Evolutionary conservation across 1,140 invertebrate genomes (phyloP).

Genomic region (Planococcus citri): DNA sequence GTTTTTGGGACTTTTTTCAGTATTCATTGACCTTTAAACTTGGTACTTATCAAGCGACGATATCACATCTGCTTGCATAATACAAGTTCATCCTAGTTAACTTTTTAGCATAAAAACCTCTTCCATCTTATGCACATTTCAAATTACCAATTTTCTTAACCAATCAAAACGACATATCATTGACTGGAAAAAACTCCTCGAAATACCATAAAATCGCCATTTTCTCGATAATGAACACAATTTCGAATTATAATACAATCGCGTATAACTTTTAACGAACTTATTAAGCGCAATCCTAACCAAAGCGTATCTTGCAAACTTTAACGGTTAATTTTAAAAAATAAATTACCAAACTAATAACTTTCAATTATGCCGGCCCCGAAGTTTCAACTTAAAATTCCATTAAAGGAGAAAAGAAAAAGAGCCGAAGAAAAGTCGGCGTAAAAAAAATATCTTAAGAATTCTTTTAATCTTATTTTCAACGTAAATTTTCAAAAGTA

Average conservation of each 20-base stretch:
- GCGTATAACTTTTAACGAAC: not conserved
- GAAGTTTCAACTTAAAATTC: not conserved
- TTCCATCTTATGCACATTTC: no score
- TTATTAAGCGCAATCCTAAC: not conserved
- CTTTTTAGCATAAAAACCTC: no score
- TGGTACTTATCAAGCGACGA: no score
- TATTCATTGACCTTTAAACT: no score
- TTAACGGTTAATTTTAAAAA: not conserved
- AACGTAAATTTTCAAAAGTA: not conserved
- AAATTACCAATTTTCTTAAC: not conserved
- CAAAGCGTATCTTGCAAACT: not conserved
- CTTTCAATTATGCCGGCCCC: not conserved
- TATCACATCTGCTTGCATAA: no score
- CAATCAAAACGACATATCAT: no score
- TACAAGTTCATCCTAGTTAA: no score
- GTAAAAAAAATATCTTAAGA: not conserved
- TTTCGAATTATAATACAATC: not conserved
- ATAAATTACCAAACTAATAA: slow-evolving; percentile 4
- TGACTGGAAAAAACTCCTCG: no score
- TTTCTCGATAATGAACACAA: not conserved
- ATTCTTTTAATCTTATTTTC: not conserved
- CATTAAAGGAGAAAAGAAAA: not conserved
- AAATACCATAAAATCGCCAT: not conserved
- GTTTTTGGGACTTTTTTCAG: no score
- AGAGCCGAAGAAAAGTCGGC: no score